Base-by-base conservation (phyloP, 2,888 invertebrate genomes). In the Ochropleura plecta region DNA sequence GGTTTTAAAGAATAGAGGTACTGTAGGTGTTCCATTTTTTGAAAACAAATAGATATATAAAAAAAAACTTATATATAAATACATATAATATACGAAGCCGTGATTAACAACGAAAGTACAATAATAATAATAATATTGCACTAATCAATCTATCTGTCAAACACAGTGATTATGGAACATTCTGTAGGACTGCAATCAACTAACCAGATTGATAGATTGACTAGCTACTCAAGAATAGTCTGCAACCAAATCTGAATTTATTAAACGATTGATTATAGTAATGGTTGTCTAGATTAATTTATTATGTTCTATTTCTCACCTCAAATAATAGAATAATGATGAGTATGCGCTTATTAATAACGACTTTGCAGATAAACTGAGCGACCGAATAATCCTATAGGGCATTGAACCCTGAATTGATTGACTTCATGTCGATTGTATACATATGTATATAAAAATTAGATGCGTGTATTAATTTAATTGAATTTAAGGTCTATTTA, bases 351-450 rank as follows among this genome's bases (percentile, higher is more conserved):
- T 42, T 68, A 70, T 62, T 71, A 71, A 46, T 66, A 66, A 76
- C 63, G 60, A 69, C 60, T 84, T 81, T 84, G 18, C 59, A 42
- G 40, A 53, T 73, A 53, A 66, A 65, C 65, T 69, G 14, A 65
- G 30, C 74, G 70, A 62, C 81, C 48, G 40, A 12, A 1, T 55
- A 10, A 30, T 57, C 49, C 7, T 10, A 9, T 48, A 53, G 49
- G 44, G 9, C n/a, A 4, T n/a, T 70, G 60, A 60, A 42, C 30
- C 40, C 30, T 57, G 20, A 46, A 83, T 70, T 70, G 8, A 78
- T 65, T 60, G 42, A 67, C 16, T 65, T 7, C 48, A 72, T 40
- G 48, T 42, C 49, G 51, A 71, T 66, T 62, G 40, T 14, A 44
- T 30, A 1, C 42, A 70, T 51, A 42, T 51, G 16, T 2, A 30